Base-by-base conservation (phyloP, 2,888 invertebrate species). In the Parnassius glacialis region DNA sequence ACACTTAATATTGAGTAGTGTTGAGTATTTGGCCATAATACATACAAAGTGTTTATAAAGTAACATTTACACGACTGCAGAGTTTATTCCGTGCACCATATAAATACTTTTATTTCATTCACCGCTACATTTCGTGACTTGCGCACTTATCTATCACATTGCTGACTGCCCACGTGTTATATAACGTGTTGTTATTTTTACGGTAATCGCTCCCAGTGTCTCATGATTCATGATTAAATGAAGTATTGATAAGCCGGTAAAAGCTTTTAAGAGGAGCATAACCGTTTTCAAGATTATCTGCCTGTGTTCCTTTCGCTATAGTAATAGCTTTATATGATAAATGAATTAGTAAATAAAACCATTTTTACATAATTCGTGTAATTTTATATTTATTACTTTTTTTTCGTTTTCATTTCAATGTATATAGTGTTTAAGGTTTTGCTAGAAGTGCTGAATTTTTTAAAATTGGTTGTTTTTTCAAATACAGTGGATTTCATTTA, bases 91-190 rank as follows among this genome's bases (percentile, higher is more conserved):
- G 13, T 16, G 48, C 1, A 2, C 48, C 13, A 48, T 48, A 13
- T 48, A 13, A 16, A 48, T 48, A 48, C 16, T n/a, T 48, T 48
- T 48, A 48, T 48, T 48, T 9, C 48, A 48, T 13, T 10, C 16
- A 62, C 56, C 63, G 63, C 56, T 63, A 48, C 43, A 52, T 63
- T 52, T 56, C 56, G 59, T 63, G 56, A 56, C 59, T 63, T 63
- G 59, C 51, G 52, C 59, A 12, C 10, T 52, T 45, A 63, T 43
- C 63, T 52, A 52, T 52, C 63, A 34, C 1, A 34, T 7, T 34
- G 52, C 56, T 59, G 52, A 59, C 43, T 56, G 56, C 52, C 63
- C 63, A 59, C 63, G 52, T 59, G 56, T 56, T 63, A 59, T 63
- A 47, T 58, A 62, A 62, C 59, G 53, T 57, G 41, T 20, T 61